Percentiles rank a stretch among this genome's conserved stretches.
Evolutionary conservation across 2,888 invertebrate genomes (phyloP).

Genomic region (Gastracanthus pulcherrimus): DNA sequence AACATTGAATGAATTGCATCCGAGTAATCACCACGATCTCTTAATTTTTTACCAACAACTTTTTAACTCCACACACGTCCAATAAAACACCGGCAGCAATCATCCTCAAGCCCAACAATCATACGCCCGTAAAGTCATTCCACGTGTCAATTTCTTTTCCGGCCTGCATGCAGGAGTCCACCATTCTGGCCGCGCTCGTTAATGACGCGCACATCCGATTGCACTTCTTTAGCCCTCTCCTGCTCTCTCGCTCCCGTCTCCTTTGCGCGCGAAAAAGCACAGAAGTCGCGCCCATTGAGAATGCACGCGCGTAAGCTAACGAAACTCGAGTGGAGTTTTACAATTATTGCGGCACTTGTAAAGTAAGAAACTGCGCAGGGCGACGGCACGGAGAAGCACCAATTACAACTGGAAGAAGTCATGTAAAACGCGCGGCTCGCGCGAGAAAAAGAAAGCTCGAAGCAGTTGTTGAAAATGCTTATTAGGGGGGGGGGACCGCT

Average conservation of each 20-base stretch:
- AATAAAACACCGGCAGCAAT: too few relatives aligned
- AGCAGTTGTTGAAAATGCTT: slow-evolving; percentile 33
- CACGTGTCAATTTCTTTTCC: slow-evolving; percentile 43
- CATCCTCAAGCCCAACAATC: too few relatives aligned
- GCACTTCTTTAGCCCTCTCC: not conserved
- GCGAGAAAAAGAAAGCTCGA: not conserved
- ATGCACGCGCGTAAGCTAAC: slow-evolving; percentile 56
- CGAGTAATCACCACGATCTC: too few relatives aligned
- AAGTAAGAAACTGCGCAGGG: slow-evolving; percentile 27
- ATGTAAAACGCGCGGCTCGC: slow-evolving; percentile 20
- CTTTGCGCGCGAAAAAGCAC: not conserved
- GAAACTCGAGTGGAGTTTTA: slow-evolving; percentile 59
- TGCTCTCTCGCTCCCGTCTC: not conserved
- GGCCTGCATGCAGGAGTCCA: not conserved
- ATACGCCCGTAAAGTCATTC: slow-evolving; percentile 26
- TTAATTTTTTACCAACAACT: too few relatives aligned
- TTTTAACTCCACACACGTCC: too few relatives aligned
- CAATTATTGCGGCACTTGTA: slow-evolving; percentile 59
- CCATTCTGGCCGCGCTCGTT: not conserved
- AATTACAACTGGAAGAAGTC: slow-evolving; percentile 43
- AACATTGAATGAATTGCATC: too few relatives aligned
- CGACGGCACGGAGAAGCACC: slow-evolving; percentile 24
- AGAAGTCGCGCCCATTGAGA: slow-evolving; percentile 25
- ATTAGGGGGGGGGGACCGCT: slow-evolving; percentile 1
- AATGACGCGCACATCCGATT: slow-evolving; percentile 44